These are phyloP conservation scores for Mionectes macconnelli DNA, from an alignment of 2,113 vertebrate species.

Conservation along the genomic window DNA sequence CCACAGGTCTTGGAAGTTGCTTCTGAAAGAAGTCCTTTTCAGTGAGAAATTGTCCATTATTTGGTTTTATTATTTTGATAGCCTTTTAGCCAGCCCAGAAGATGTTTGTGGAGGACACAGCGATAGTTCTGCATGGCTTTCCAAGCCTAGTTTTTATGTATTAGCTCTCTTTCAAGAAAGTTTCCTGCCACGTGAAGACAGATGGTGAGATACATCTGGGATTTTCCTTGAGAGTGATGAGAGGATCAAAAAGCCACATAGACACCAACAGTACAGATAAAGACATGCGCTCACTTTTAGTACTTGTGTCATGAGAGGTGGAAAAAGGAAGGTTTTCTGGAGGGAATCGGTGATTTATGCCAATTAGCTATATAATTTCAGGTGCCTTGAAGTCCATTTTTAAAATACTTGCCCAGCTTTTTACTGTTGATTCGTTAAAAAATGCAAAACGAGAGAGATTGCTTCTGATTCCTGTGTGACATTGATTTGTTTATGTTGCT, in stretches of 20 bases:
- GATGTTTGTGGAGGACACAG: neutral
- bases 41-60: neutral
- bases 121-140: neutral
- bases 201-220: neutral
- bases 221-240: neutral
- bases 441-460: neutral
- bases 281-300: rapidly evolving
- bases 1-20: neutral
- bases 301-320: neutral
- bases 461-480: neutral
- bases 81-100: neutral
- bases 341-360: neutral
- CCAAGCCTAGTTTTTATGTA: neutral
- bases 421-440: neutral
- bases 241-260: neutral
- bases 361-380: neutral
- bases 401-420: neutral
- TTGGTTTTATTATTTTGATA: neutral
- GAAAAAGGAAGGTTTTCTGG: neutral
- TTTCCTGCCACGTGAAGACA: neutral
- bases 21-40: neutral
- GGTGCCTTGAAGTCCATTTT: neutral
- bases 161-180: neutral
- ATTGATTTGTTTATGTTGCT: neutral
- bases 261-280: neutral